Conservation (phyloP, 2,113 vertebrate genomes). For the Catharus bicknelli region DNA sequence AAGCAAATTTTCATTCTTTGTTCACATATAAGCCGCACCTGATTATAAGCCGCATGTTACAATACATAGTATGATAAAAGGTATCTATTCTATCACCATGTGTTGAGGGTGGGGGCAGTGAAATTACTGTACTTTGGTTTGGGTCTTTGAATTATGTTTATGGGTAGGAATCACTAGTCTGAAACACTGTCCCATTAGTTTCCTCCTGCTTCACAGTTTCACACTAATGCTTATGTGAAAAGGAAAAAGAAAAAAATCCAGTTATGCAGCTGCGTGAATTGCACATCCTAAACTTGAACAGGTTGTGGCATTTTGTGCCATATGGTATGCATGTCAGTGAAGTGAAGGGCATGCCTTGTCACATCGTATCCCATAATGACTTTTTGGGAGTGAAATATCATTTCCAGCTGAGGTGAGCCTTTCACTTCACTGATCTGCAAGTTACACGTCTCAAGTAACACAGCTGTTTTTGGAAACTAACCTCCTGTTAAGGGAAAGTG, state of each 20-base stretch:
- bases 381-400: constrained; percentile 30
- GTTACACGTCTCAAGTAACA: not conserved
- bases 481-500: not conserved
- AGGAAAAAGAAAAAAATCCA: not conserved
- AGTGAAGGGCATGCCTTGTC: constrained; percentile 39
- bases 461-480: not conserved
- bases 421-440: constrained; percentile 42
- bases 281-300: not conserved
- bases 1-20: no score
- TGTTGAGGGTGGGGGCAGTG: no score
- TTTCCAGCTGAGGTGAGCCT: constrained; percentile 39
- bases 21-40: no score
- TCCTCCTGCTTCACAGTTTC: not conserved
- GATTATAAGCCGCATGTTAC: no score
- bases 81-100: no score
- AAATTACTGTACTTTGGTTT: not conserved
- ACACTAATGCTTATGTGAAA: not conserved
- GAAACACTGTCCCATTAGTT: not conserved
- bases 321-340: not conserved
- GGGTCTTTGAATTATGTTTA: not conserved
- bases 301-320: constrained; percentile 39
- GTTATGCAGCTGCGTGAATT: not conserved
- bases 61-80: no score
- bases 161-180: not conserved
- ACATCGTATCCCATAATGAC: not conserved